Conservation (phyloP, 2,797 vertebrate species). For the Capromys pilorides region DNA sequence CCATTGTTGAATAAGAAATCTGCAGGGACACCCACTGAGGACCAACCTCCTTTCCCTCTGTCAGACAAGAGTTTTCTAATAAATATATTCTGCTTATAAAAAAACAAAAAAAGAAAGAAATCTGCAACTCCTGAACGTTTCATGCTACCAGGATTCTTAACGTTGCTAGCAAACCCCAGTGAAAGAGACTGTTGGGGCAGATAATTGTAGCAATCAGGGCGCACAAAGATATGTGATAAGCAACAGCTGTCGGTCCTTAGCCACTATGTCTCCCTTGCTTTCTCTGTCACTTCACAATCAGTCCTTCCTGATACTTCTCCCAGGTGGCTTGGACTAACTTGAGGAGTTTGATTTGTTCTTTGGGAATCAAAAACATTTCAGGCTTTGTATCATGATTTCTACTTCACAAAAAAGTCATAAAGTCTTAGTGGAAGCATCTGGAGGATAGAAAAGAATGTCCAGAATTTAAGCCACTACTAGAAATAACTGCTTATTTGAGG, state of each 20-base stretch:
- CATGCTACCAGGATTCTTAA: neutral
- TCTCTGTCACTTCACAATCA: neutral
- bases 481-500: constrained; percentile 33
- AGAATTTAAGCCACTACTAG: constrained; percentile 47
- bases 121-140: neutral
- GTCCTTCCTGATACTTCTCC: neutral
- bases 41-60: too few relatives aligned
- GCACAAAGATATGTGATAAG: neutral
- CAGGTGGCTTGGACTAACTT: neutral
- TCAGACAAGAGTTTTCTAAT: too few relatives aligned
- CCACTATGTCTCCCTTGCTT: neutral
- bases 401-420: constrained; percentile 26
- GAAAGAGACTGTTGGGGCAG: neutral
- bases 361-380: constrained; percentile 10
- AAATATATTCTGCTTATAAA: too few relatives aligned
- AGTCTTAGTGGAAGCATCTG: neutral
- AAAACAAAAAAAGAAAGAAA: neutral
- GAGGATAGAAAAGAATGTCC: neutral
- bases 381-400: constrained; percentile 7
- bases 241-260: neutral
- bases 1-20: neutral
- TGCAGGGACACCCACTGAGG: neutral
- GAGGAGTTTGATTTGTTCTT: neutral
- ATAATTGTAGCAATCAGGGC: neutral
- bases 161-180: neutral